Conservation (phyloP, 1,140 invertebrate species). For the Phymastichus coffea region DNA sequence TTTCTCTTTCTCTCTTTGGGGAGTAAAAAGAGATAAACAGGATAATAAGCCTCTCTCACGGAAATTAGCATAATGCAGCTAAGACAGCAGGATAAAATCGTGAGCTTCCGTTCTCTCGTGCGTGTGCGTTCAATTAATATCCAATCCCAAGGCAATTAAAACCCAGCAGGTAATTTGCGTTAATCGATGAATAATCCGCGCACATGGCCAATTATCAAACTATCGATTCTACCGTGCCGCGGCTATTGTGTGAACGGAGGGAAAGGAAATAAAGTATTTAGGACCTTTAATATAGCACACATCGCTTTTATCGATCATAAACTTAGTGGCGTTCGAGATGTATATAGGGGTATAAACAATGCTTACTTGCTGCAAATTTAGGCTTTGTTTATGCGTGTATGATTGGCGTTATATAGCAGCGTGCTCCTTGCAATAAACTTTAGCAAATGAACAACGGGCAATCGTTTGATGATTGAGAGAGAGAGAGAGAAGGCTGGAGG, state of each 20-base stretch:
- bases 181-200: not conserved
- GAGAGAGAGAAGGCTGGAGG: not conserved
- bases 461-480: not conserved
- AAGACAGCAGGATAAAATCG: not conserved
- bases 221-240: too few relatives aligned
- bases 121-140: constrained; percentile 13
- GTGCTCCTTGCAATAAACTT: not conserved
- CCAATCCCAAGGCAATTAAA: not conserved
- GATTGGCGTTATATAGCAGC: not conserved
- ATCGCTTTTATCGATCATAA: too few relatives aligned
- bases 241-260: too few relatives aligned
- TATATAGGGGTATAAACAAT: too few relatives aligned
- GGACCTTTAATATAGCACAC: too few relatives aligned
- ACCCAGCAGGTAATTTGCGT: not conserved
- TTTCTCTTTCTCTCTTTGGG: too few relatives aligned
- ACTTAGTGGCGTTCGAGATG: too few relatives aligned
- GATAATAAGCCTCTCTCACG: not conserved
- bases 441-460: too few relatives aligned
- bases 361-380: not conserved
- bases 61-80: constrained; percentile 18
- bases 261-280: too few relatives aligned
- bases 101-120: not conserved
- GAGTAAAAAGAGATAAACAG: not conserved
- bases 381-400: constrained; percentile 10
- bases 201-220: too few relatives aligned